Base-by-base conservation (phyloP, 2,797 vertebrate species). In the Scleropages formosus region DNA sequence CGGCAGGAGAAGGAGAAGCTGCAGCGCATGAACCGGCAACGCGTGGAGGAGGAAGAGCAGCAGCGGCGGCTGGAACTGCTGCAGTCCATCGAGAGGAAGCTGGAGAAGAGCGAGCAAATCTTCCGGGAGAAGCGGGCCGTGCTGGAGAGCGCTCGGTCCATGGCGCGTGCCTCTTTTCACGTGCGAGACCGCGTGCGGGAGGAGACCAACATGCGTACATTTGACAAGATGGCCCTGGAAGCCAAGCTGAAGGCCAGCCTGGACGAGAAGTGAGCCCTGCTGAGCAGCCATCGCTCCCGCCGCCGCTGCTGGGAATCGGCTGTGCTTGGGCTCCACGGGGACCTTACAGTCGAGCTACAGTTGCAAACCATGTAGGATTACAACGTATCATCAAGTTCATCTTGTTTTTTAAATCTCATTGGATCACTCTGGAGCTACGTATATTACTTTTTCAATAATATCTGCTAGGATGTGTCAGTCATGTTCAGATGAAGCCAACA, bases 61-160 rank as follows among this genome's bases (percentile, higher is more conserved):
- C 91, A 92, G 82, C 85, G 96, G 47, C 92, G 96, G 0, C 86
- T 89, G 82, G 97, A 99, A 81, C 90, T 98, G 63, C 92, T 98
- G 13, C 93, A 96, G 83, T 97, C 96, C 79, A 98, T 99, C 49
- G 96, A 97, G 85, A 95, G 90, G 75, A 99, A 99, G 80, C 90
- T 98, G 82, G 97, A 98, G 86, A 95, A 98, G 81, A 99, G 96
- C 0, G 96, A 99, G 85, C 96, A 96, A 89, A 95, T 99, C 84
- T 97, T 93, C 67, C 90, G 91, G 69, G 97, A 98, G 78, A 95
- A 95, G 85, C 91, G 91, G 22, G 95, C 92, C 0, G 95, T 97
- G 51, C 78, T 99, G 83, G 98, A 98, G 86, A 97, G 95, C 26
- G 95, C 98, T 1, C 95, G 97, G 27, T 98, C 94, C 0, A 93